These are phyloP conservation scores for Dicerorhinus sumatrensis DNA, from an alignment of 2,113 vertebrate species.

Conservation along the genomic window DNA sequence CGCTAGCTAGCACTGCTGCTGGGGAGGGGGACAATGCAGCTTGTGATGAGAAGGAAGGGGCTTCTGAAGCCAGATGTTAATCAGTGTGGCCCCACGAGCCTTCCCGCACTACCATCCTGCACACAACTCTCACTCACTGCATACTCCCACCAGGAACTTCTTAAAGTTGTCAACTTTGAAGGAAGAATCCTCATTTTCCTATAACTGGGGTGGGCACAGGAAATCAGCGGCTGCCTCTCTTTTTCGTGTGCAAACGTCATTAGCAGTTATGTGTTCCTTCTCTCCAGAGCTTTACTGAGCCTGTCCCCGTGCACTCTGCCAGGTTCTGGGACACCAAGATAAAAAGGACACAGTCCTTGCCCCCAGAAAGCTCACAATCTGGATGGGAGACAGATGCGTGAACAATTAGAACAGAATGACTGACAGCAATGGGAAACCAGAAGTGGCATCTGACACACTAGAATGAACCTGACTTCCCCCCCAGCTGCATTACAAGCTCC, in stretches of 20 bases:
- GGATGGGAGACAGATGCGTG: not conserved
- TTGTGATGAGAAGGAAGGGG: not conserved
- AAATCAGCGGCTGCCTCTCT: not conserved
- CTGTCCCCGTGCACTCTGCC: not conserved
- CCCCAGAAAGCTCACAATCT: not conserved
- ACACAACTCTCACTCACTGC: not conserved
- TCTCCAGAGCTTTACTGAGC: not conserved
- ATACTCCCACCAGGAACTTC: not conserved
- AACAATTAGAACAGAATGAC: not conserved
- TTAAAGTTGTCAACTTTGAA: not conserved
- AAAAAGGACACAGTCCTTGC: not conserved
- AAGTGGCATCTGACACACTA: not conserved
- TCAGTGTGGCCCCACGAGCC: not conserved
- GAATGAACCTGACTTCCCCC: not conserved
- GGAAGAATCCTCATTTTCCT: not conserved
- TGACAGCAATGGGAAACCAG: not conserved
- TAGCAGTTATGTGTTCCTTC: not conserved
- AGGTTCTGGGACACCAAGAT: not conserved
- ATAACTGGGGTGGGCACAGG: not conserved
- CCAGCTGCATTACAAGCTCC: not conserved
- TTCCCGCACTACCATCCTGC: not conserved
- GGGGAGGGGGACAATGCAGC: not conserved
- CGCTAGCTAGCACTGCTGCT: not conserved
- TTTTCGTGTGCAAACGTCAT: not conserved
- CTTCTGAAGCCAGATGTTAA: not conserved